phyloP scores from a whole-genome alignment of 2,113 vertebrate genomes.

The Trogon surrucura region DNA sequence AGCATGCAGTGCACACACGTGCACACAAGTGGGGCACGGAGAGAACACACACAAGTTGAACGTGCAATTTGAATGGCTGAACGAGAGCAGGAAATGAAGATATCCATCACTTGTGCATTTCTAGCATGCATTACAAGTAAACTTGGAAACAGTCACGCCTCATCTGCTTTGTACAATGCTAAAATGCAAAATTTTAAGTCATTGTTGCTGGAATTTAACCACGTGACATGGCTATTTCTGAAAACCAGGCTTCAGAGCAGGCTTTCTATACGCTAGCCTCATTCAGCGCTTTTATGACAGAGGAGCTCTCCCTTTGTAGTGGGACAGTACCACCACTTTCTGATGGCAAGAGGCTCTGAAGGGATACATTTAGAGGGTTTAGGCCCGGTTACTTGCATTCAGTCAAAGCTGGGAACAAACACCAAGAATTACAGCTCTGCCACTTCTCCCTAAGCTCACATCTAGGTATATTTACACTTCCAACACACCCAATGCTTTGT shows the following conservation, averaged over 20 bases:
- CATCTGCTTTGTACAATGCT: neutral
- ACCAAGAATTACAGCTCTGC: neutral
- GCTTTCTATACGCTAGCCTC: neutral
- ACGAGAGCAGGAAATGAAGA: neutral
- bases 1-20: accelerated
- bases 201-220: neutral
- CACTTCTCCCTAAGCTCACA: neutral
- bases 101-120: neutral
- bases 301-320: neutral
- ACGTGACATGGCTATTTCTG: neutral
- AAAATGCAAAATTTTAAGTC: conserved; percentile 7
- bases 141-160: neutral
- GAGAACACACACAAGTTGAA: neutral
- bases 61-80: neutral
- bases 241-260: neutral
- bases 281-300: neutral
- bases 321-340: neutral
- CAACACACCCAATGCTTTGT: neutral
- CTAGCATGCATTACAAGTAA: neutral
- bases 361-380: neutral
- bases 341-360: neutral
- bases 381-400: neutral
- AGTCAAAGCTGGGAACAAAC: neutral
- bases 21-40: neutral
- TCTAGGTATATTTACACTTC: neutral